Base-by-base conservation (phyloP, 1,140 invertebrate genomes). In the Drosophila sp. region DNA sequence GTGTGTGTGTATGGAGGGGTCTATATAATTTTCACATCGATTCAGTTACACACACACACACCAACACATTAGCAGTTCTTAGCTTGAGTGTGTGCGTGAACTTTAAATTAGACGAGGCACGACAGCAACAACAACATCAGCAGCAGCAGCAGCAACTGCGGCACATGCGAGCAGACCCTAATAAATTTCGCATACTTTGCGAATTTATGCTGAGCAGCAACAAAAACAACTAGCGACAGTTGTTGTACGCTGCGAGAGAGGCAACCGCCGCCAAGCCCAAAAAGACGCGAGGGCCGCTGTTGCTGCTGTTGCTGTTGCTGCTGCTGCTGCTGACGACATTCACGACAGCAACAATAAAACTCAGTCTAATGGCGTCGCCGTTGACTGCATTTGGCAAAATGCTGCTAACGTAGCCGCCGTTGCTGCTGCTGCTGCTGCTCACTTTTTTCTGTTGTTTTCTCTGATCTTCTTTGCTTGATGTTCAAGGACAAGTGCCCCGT, bases 111-210 rank as follows among this genome's bases (percentile, higher is more conserved):
- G 84, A 87, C 74, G 74, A 89, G 78, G 66, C 75, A 87, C 83
- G 79, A 89, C 71, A 78, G 47, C 66, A 63, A 61, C 75, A 65
- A 41, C 44, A 73, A 58, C 35, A 62, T 23, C 61, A 33, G 11
- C 66, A 61, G 23, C 69, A 72, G 38, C 70, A 64, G n/a, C 73
- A 60, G 44, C 70, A 73, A 41, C 41, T 70, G 41, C 64, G 70
- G 56, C 83, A 71, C 78, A 82, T 79, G 79, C 72, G 82, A 86
- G 40, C 83, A 86, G 85, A 87, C 84, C 84, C 85, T 87, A 87
- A 87, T 87, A 87, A 87, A 87, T 87, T 87, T 87, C 84, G 84
- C 84, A 87, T 87, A 87, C 84, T 87, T 87, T 80, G 84, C 84
- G 84, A 87, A 87, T 87, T 87, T 87, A 87, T 87, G 84, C 84